Conservation (phyloP, 2,888 invertebrate genomes). For the Rotaria socialis region DNA sequence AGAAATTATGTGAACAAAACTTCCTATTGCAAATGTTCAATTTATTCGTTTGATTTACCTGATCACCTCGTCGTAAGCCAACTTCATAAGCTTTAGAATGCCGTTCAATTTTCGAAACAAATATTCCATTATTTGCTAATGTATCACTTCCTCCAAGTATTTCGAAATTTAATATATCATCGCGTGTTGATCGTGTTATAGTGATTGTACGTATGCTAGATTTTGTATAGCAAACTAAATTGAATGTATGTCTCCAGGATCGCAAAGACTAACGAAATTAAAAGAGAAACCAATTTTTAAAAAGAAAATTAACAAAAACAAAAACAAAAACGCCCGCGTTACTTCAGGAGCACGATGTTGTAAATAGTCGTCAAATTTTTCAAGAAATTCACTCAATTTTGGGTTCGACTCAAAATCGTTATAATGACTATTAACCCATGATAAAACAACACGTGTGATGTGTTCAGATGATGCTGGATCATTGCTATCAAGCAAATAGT, state of each 20-base stretch:
- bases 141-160: conserved; percentile 77
- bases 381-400: conserved; percentile 90
- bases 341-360: background rate
- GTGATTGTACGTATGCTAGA: conserved; percentile 85
- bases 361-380: conserved; percentile 67
- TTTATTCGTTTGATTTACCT: conserved; percentile 57
- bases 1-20: too few relatives aligned
- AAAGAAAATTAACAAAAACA: too few relatives aligned
- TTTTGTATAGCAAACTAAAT: conserved; percentile 94
- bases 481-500: conserved; percentile 53
- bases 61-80: conserved; percentile 91
- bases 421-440: conserved; percentile 83
- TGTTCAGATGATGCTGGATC: conserved; percentile 59
- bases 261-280: background rate
- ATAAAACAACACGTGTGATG: conserved; percentile 85
- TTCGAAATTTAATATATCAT: conserved; percentile 65
- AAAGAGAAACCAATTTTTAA: too few relatives aligned
- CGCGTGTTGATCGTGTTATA: conserved; percentile 81
- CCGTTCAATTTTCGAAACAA: conserved; percentile 85
- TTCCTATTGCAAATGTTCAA: too few relatives aligned
- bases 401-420: conserved; percentile 70
- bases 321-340: background rate
- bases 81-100: conserved; percentile 89
- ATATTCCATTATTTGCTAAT: conserved; percentile 74
- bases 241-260: conserved; percentile 66